A percentile compares a stretch with the other conserved stretches of the same genome.
These are phyloP conservation scores for Limonius californicus DNA, from an alignment of 1,140 invertebrate species.

Conservation along the genomic window DNA sequence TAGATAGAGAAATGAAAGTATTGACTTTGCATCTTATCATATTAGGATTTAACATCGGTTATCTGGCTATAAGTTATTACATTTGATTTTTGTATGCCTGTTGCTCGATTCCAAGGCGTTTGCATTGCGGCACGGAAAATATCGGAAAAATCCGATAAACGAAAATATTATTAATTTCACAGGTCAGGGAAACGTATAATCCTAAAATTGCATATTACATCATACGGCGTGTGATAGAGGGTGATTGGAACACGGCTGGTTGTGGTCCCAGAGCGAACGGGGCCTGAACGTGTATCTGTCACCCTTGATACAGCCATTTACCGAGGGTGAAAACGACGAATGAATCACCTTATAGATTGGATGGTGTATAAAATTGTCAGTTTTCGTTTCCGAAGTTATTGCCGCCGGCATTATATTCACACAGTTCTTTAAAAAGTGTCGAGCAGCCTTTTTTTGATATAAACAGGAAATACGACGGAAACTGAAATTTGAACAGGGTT, in stretches of 20 bases:
- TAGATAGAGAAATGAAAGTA: no score
- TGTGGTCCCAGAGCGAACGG: slow-evolving; percentile 2
- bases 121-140: no score
- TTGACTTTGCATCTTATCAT: no score
- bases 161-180: background rate
- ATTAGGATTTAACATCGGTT: no score
- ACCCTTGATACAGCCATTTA: slow-evolving; percentile 11
- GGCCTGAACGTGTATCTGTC: background rate
- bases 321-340: slow-evolving; percentile 1
- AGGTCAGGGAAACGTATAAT: slow-evolving; percentile 3
- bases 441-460: no score
- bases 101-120: no score
- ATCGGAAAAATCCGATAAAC: background rate
- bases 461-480: no score
- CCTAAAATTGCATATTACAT: slow-evolving; percentile 5
- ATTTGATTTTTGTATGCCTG: no score
- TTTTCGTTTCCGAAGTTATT: slow-evolving; percentile 9
- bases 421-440: background rate
- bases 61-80: no score
- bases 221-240: background rate
- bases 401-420: background rate
- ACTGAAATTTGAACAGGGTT: no score
- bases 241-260: background rate
- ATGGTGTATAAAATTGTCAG: slow-evolving; percentile 8
- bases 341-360: slow-evolving; percentile 14